These are phyloP conservation scores for Colletes collaris DNA, from an alignment of 2,888 invertebrate species.

Conservation along the genomic window DNA sequence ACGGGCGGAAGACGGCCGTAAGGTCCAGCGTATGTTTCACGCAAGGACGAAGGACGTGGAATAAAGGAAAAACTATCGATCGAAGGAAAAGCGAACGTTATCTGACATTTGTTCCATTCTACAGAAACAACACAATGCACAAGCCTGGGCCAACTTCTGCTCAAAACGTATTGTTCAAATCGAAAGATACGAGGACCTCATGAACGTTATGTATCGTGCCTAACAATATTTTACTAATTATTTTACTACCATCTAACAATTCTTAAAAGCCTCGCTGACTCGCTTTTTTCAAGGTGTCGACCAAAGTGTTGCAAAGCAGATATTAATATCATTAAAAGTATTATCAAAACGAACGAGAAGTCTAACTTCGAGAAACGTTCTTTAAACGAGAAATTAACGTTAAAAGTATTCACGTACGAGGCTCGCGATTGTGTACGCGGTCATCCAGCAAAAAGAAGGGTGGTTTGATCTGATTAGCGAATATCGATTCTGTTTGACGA, in stretches of 20 bases:
- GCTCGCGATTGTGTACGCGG: slow-evolving; percentile 40
- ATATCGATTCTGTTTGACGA: slow-evolving; percentile 79
- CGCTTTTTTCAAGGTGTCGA: too few species aligned
- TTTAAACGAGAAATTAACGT: background rate
- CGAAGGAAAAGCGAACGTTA: slow-evolving; percentile 26
- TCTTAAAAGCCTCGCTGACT: too few species aligned
- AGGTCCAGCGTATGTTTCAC: slow-evolving; percentile 58
- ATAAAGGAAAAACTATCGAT: slow-evolving; percentile 53
- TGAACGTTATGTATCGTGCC: too few species aligned
- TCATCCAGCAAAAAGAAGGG: slow-evolving; percentile 65
- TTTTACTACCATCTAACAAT: too few species aligned
- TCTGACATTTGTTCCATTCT: slow-evolving; percentile 32
- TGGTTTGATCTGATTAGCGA: slow-evolving; percentile 80
- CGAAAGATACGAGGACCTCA: too few species aligned
- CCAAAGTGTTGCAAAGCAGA: too few species aligned
- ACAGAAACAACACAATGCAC: slow-evolving; percentile 1
- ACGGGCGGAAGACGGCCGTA: slow-evolving; percentile 58
- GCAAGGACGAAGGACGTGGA: slow-evolving; percentile 54
- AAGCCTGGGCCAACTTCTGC: background rate
- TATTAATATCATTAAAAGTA: too few species aligned
- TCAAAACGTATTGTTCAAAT: too few species aligned
- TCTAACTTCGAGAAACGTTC: too few species aligned
- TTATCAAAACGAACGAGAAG: too few species aligned
- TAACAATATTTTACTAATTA: too few species aligned
- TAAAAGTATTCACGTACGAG: slow-evolving; percentile 20